These are phyloP conservation scores for Drosophila ficusphila DNA, from an alignment of 1,140 invertebrate species.

Conservation along the genomic window DNA sequence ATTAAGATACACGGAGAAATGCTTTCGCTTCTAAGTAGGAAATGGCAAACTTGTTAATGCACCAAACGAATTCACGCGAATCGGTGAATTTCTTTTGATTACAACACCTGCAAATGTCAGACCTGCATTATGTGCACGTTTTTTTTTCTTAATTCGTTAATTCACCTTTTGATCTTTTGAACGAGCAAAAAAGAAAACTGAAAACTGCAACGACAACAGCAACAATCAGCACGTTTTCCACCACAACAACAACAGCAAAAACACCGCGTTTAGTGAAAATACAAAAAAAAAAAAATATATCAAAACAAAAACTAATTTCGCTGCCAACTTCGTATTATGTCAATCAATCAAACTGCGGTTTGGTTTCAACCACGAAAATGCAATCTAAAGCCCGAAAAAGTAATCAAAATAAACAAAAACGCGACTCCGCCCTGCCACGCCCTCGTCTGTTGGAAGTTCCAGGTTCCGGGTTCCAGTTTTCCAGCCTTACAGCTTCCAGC, in stretches of 20 bases:
- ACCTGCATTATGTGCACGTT: constrained; percentile 18
- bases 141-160: constrained; percentile 4
- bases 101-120: constrained; percentile 10
- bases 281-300: constrained; percentile 21
- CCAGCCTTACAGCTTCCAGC: constrained; percentile 15
- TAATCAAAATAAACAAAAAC: constrained; percentile 26
- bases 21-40: constrained; percentile 57
- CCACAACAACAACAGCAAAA: constrained; percentile 27
- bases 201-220: constrained; percentile 30
- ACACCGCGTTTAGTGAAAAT: constrained; percentile 31
- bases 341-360: constrained; percentile 72
- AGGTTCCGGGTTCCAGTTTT: constrained; percentile 13
- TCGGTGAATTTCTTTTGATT: constrained; percentile 19
- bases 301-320: constrained; percentile 24
- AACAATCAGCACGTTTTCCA: constrained; percentile 43
- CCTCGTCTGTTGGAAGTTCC: background rate
- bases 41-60: constrained; percentile 46
- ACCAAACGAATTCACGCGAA: constrained; percentile 26
- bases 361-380: constrained; percentile 52
- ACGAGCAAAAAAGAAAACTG: constrained; percentile 8
- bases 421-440: constrained; percentile 49
- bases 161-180: constrained; percentile 36
- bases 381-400: constrained; percentile 39
- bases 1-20: constrained; percentile 18
- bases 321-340: constrained; percentile 71